Percentiles rank a stretch among this genome's conserved stretches.
phyloP scores from a whole-genome alignment of 1,140 invertebrate genomes.

The Scaptodrosophila lebanonensis region DNA sequence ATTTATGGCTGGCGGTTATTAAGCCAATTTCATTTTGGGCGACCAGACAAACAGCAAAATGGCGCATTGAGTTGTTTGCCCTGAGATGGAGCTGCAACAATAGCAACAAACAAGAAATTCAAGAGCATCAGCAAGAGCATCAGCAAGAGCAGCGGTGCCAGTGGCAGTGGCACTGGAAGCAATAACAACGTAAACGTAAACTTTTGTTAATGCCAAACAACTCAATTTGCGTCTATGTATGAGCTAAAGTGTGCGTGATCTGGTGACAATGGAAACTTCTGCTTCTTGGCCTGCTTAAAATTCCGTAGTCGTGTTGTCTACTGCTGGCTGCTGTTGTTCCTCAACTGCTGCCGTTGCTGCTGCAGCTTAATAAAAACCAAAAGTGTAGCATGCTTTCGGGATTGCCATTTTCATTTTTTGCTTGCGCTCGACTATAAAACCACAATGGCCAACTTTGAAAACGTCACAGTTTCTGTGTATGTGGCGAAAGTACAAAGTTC shows the following conservation, averaged over 20 bases:
- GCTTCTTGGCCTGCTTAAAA: slow-evolving; percentile 48
- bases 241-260: slow-evolving; percentile 11
- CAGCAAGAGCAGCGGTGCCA: too few relatives aligned
- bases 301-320: slow-evolving; percentile 21
- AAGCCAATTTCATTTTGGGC: slow-evolving; percentile 27
- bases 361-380: slow-evolving; percentile 20
- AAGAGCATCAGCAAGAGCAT: too few relatives aligned
- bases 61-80: slow-evolving; percentile 7
- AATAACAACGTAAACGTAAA: too few relatives aligned
- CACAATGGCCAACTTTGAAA: slow-evolving; percentile 35
- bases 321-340: too few relatives aligned
- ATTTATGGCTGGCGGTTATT: slow-evolving; percentile 58
- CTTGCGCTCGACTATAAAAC: slow-evolving; percentile 23
- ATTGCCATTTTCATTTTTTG: slow-evolving; percentile 30
- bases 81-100: too few relatives aligned
- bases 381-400: slow-evolving; percentile 45
- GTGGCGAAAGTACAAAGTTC: slow-evolving; percentile 26
- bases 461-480: slow-evolving; percentile 36
- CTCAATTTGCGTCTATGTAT: slow-evolving; percentile 26
- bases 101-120: too few relatives aligned
- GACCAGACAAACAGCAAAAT: slow-evolving; percentile 7
- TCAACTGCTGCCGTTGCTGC: slow-evolving; percentile 27
- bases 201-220: slow-evolving; percentile 19
- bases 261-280: too few relatives aligned
- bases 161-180: too few relatives aligned